phyloP scores from a whole-genome alignment of 2,797 vertebrate species.

The Octomys mimax region DNA sequence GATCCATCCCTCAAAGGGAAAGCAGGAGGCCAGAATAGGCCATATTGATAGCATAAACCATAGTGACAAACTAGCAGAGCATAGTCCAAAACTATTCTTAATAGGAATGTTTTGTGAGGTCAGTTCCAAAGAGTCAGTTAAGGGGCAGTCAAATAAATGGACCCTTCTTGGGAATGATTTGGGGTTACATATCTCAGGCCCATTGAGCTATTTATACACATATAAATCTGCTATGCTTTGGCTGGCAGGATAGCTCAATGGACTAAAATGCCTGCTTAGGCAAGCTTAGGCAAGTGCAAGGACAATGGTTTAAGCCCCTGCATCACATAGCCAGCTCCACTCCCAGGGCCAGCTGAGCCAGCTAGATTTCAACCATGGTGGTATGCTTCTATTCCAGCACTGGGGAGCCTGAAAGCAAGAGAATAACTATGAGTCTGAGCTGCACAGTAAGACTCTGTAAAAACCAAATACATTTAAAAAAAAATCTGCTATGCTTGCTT shows the following conservation, averaged over 20 bases:
- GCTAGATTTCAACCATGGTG: no score
- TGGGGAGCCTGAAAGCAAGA: no score
- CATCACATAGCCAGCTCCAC: no score
- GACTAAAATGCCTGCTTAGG: no score
- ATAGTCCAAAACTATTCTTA: background rate
- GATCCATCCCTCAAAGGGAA: background rate
- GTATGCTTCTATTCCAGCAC: no score
- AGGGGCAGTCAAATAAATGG: background rate
- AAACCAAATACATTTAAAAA: no score
- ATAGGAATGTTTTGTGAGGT: background rate
- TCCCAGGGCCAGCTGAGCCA: no score
- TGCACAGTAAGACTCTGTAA: no score
- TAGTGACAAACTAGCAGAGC: background rate
- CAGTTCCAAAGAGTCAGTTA: background rate
- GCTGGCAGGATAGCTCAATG: no score
- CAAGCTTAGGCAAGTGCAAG: no score
- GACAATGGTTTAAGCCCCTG: no score
- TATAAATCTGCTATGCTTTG: background rate
- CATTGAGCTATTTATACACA: background rate
- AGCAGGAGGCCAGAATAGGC: background rate
- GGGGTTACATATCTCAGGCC: background rate
- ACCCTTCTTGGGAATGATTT: background rate
- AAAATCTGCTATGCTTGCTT: background rate
- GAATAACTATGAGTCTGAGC: no score
- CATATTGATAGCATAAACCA: background rate